Base-by-base conservation (phyloP, 2,888 invertebrate genomes). In the Patella caerulea region DNA sequence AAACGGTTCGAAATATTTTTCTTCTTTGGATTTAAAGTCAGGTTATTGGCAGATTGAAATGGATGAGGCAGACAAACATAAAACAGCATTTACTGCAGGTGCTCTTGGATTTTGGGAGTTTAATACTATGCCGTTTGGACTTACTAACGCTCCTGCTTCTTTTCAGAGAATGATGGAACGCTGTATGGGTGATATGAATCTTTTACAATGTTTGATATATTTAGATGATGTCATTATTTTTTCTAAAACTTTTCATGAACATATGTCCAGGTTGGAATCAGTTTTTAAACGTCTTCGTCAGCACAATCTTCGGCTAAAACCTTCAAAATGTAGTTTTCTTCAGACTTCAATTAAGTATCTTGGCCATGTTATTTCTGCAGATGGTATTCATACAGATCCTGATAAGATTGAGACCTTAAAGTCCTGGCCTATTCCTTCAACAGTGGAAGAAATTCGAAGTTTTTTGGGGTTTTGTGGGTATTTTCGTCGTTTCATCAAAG, bases 251-350 rank as follows among this genome's bases (percentile, higher is more conserved):
- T 72, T 80, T 3, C 81, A 81, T 45, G 79, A 81, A 24, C 24
- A 24, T 24, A 24, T 24, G 24, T 24, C 24, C 24, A n/a, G n/a
- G n/a, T n/a, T n/a, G n/a, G n/a, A n/a, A 24, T 24, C 24, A 24
- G 24, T 24, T 24, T 24, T 24, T 24, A 24, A 24, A 24, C 24
- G 24, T 24, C 24, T 24, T 24, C 24, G 24, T 24, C 24, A 24
- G 1, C 24, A 24, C 1, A 24, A 24, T 29, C 65, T 84, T 11
- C 79, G 72, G n/a, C 70, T 82, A 11, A 81, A 85, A 29, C 79
- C 81, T 12, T 55, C 75, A n/a, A 85, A 82, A 73, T 85, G 84
- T 76, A 72, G 79, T n/a, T 80, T 81, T 79, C 76, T 77, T 54
- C 34, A 77, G 4, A 72, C 71, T 7, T 59, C 78, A 17, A 82